Base-by-base conservation (phyloP, 53 echinoderm and acorn worm genomes). In the Luidia sarsii region DNA sequence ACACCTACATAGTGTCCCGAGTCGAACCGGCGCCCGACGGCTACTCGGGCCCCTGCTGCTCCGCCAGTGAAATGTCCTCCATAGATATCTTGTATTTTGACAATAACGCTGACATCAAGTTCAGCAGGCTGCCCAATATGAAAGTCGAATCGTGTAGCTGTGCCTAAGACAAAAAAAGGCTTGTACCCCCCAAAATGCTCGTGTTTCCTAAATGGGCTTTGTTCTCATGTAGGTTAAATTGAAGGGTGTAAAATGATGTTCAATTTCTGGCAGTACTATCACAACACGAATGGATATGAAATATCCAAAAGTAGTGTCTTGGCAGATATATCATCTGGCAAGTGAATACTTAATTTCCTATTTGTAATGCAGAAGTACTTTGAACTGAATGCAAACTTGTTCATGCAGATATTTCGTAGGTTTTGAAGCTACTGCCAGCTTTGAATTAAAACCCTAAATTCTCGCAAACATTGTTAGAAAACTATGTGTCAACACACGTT, bases 101-200 rank as follows among this genome's bases (percentile, higher is more conserved):
- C 56, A 67, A 81, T 11, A 57, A 87, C 6, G 71, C 81, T 0
- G 85, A 92, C 55, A 94, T 94, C 33, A 88, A 74, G 24, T 86
- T 36, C 52, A 88, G 88, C 21, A 68, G 55, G 31, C 56, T 94
- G 14, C 85, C 77, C 33, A 81, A 88, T 25, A 94, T 94, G 94
- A 60, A 45, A 18, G 94, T 94, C 7, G 79, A 94, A 2, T 57
- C 79, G 2, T 94, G 94, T 67, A 77, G 82, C 48, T 94, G 94
- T 70, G 48, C 91, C 32, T 94, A 88, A 75, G n/a, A n/a, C n/a
- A n/a, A n/a, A n/a, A n/a, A n/a, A n/a, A n/a, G n/a, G n/a, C n/a
- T n/a, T n/a, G n/a, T n/a, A n/a, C n/a, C n/a, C n/a, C n/a, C n/a
- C n/a, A n/a, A n/a, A 63, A 7, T 31, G 70, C 50, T 36, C 23